Conservation (phyloP, 1,140 invertebrate genomes). For the Drosophila varians region DNA sequence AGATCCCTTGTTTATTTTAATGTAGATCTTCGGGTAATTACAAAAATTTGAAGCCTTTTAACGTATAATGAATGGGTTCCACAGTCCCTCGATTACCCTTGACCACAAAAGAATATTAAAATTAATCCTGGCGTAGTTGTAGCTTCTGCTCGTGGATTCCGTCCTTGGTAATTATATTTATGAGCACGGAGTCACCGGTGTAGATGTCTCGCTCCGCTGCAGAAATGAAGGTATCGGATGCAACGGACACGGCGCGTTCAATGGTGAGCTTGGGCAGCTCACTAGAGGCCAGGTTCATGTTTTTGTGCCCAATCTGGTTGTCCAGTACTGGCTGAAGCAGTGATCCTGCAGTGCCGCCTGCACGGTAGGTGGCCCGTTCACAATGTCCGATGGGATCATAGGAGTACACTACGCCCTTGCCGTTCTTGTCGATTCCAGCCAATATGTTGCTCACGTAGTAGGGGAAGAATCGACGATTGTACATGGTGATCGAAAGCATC, state of each 20-base stretch:
- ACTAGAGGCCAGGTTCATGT: constrained; percentile 91
- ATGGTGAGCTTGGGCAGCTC: constrained; percentile 86
- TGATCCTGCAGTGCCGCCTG: constrained; percentile 92
- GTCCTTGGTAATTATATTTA: constrained; percentile 96
- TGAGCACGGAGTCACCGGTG: constrained; percentile 95
- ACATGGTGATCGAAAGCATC: constrained; percentile 97
- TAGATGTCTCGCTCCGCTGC: constrained; percentile 98
- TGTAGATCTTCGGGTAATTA: constrained; percentile 19
- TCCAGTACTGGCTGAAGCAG: constrained; percentile 93
- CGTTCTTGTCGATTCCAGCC: constrained; percentile 93
- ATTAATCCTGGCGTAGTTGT: constrained; percentile 91
- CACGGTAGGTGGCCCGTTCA: constrained; percentile 91
- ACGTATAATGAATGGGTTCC: constrained; percentile 17
- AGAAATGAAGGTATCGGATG: constrained; percentile 98
- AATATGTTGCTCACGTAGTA: constrained; percentile 98
- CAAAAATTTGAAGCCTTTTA: constrained; percentile 54
- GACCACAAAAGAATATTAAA: not conserved
- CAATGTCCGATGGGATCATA: constrained; percentile 99
- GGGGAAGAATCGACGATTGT: constrained; percentile 98
- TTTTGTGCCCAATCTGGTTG: constrained; percentile 95
- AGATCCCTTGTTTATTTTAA: constrained; percentile 26
- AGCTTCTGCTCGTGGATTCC: constrained; percentile 90
- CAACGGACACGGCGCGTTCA: constrained; percentile 92
- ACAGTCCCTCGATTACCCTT: constrained; percentile 14
- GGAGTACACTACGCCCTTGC: constrained; percentile 96